Evolutionary conservation across 1,140 invertebrate genomes (phyloP), one percentile per base, ranked within the genome.

Genomic region (Pseudomyrmex cubaensis): DNA sequence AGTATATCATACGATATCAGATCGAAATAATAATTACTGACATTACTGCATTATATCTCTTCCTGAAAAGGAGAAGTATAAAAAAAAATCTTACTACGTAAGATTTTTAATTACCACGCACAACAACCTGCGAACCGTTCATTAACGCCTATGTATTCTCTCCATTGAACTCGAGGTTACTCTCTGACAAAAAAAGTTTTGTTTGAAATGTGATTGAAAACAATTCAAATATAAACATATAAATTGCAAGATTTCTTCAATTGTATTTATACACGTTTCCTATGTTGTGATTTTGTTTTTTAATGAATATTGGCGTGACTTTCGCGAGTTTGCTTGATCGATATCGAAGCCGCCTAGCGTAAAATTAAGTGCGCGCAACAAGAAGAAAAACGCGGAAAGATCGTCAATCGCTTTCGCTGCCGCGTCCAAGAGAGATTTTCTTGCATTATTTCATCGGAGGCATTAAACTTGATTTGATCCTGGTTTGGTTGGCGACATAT

Each of bases 401-500:
- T 70, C 5, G 20, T 70, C 54, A 44, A 35, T 1, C 54, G 7
- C 54, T 80, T 72, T 80, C 66, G 76, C 66, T 35, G 13, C 20
- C n/a, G 35, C 2, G 15, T 12, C 15, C 5, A 7, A 74, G 17
- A 59, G 22, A 46, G 3, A 50, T 80, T 72, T 80, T 72, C 66
- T 44, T 1, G 76, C 20, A 3, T 59, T 35, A 8, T 35, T 17
- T 70, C 20, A 48, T 59, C 44, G 17, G 17, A 69, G 15, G 35
- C 20, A 78, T 78, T 78, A 69, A 78, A 70, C 52, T 70, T 70
- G 44, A 57, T 59, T 48, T 57, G 17, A 78, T 70, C 20, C 17
- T 15, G 8, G 0, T 35, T 35, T 7, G 35, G 35, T 35, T 7
- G 35, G 35, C 35, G 35, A 35, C 35, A 5, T 35, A 35, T 35